Evolutionary conservation across 2,113 vertebrate genomes (phyloP).

Genomic region (Piliocolobus tephrosceles): DNA sequence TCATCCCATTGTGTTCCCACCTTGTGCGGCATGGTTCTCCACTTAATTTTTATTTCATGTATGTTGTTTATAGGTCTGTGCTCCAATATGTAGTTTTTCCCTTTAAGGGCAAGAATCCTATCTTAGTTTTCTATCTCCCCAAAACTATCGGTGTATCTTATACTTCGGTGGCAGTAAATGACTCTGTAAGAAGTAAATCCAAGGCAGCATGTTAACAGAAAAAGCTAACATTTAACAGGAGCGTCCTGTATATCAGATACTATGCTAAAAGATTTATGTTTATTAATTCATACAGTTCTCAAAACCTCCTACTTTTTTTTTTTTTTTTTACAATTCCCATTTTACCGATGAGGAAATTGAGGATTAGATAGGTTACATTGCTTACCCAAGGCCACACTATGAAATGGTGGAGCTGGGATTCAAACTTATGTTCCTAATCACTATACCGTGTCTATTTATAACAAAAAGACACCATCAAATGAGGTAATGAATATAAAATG

Average conservation of each 20-base stretch:
- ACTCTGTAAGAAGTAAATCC: neutral
- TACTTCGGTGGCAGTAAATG: neutral
- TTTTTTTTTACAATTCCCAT: neutral
- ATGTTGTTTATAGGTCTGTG: neutral
- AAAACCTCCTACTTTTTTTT: neutral
- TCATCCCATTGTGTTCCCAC: neutral
- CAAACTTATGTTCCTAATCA: neutral
- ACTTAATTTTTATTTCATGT: neutral
- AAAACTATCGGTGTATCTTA: neutral
- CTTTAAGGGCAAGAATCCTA: neutral
- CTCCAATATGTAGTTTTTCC: neutral
- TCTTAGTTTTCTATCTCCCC: neutral
- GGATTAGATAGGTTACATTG: neutral
- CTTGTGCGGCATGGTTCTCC: neutral
- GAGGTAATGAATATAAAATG: neutral
- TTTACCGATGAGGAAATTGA: neutral
- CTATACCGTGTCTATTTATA: neutral
- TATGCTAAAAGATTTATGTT: neutral
- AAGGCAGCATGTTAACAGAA: neutral
- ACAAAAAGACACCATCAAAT: neutral
- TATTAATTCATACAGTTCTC: neutral
- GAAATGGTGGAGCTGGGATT: neutral
- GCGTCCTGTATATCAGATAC: neutral
- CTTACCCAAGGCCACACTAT: neutral
- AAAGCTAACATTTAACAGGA: neutral